These are phyloP conservation scores for Hydriomena furcata DNA, from an alignment of 2,888 invertebrate species.

Conservation along the genomic window DNA sequence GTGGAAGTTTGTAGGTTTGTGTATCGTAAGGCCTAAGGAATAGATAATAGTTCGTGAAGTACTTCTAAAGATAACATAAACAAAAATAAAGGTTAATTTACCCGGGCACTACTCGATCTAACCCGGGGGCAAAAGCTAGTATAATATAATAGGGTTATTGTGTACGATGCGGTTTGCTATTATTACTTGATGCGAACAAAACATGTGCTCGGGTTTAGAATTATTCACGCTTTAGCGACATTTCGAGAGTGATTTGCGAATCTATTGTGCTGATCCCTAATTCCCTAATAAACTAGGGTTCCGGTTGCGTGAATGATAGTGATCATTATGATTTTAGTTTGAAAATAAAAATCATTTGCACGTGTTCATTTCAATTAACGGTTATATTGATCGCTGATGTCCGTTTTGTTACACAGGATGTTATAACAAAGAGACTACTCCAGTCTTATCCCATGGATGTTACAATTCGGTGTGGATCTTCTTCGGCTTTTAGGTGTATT, in stretches of 20 bases:
- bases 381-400: slow-evolving; percentile 20
- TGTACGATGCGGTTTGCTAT: slow-evolving; percentile 55
- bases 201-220: slow-evolving; percentile 70
- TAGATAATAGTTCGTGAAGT: too few relatives aligned
- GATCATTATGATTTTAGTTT: slow-evolving; percentile 49
- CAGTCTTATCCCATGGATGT: too few relatives aligned
- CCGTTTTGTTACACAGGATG: slow-evolving; percentile 20
- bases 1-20: too few relatives aligned
- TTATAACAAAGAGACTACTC: too few relatives aligned
- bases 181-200: slow-evolving; percentile 75
- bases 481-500: too few relatives aligned
- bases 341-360: slow-evolving; percentile 38
- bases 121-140: too few relatives aligned
- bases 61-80: too few relatives aligned
- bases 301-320: slow-evolving; percentile 58
- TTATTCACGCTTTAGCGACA: slow-evolving; percentile 77
- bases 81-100: too few relatives aligned
- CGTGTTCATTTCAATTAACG: slow-evolving; percentile 46
- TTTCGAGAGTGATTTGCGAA: slow-evolving; percentile 76
- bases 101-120: too few relatives aligned
- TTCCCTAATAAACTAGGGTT: slow-evolving; percentile 40
- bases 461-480: too few relatives aligned
- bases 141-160: slow-evolving; percentile 25
- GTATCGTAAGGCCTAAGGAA: too few relatives aligned
- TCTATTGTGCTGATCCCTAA: slow-evolving; percentile 53